Conservation (phyloP, 2,113 vertebrate species). For the Poecile atricapillus region DNA sequence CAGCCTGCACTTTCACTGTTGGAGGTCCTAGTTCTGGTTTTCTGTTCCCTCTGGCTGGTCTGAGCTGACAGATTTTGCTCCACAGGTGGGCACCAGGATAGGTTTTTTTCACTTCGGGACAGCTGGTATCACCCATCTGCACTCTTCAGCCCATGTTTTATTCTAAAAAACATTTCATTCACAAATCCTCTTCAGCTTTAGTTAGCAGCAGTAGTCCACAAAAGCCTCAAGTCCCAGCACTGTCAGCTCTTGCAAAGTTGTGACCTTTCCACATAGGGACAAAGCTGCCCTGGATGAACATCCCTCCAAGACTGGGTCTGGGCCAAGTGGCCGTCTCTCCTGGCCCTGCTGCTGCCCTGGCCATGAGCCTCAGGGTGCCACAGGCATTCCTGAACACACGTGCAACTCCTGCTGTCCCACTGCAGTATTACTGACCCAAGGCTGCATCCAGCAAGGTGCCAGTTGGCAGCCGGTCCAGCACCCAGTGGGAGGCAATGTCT, state of each 20-base stretch:
- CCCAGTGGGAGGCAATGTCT: neutral
- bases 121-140: too few species aligned
- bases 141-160: neutral
- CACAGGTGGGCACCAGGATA: neutral
- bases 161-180: neutral
- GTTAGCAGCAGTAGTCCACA: neutral
- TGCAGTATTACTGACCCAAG: neutral
- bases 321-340: neutral
- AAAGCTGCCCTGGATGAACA: neutral
- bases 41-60: neutral
- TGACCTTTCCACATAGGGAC: neutral
- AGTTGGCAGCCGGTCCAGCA: neutral
- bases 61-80: neutral
- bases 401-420: neutral
- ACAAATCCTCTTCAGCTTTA: neutral
- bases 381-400: fast-evolving
- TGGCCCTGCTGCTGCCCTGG: neutral
- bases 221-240: neutral
- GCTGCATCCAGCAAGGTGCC: fast-evolving
- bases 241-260: neutral
- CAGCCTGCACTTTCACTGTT: neutral
- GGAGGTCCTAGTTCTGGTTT: neutral
- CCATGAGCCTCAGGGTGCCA: neutral
- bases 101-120: neutral
- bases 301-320: fast-evolving